These are phyloP conservation scores for Tetragonula carbonaria DNA, from an alignment of 2,888 invertebrate species.

Conservation along the genomic window DNA sequence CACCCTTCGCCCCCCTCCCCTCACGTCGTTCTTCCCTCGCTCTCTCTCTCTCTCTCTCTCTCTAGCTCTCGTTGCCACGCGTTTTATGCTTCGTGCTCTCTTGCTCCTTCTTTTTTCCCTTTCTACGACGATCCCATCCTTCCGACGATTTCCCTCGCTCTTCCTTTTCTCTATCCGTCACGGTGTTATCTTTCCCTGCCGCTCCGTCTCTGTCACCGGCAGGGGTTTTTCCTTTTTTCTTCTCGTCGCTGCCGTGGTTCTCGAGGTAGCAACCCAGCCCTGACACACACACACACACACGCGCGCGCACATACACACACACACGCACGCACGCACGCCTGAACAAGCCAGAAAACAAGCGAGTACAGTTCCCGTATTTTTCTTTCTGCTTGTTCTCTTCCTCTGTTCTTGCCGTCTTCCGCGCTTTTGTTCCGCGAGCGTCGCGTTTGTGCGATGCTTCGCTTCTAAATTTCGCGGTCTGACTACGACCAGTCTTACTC, in stretches of 20 bases:
- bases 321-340: no score
- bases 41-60: slow-evolving; percentile 54
- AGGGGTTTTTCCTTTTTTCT: slow-evolving; percentile 45
- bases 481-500: no score
- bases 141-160: slow-evolving; percentile 57
- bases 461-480: no score
- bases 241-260: slow-evolving; percentile 37
- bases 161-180: slow-evolving; percentile 58
- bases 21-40: slow-evolving; percentile 39
- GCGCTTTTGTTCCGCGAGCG: no score
- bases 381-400: no score
- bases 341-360: no score
- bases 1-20: slow-evolving; percentile 34
- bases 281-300: no score
- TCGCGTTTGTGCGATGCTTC: no score
- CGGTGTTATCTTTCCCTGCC: slow-evolving; percentile 49
- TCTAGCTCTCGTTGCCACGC: not conserved
- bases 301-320: no score
- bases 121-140: slow-evolving; percentile 33
- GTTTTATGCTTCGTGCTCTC: slow-evolving; percentile 29
- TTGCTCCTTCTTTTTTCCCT: slow-evolving; percentile 20
- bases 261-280: no score
- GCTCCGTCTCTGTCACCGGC: slow-evolving; percentile 46
- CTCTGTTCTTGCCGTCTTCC: no score
- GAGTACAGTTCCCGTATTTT: no score